Evolutionary conservation across 2,797 vertebrate genomes (phyloP).

Genomic region (Enteromius argenteus): DNA sequence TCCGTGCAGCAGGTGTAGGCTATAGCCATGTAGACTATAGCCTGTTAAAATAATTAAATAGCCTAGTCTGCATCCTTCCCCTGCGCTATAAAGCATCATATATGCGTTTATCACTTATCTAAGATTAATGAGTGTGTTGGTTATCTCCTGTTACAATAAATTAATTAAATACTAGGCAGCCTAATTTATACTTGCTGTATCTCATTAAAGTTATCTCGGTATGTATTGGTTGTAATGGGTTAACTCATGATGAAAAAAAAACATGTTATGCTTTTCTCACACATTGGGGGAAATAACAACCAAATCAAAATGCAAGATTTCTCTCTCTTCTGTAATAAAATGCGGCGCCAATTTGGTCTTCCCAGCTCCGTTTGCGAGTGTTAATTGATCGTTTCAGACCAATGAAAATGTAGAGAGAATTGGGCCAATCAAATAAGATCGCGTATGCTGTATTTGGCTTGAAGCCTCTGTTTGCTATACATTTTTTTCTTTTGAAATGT

Average conservation of each 20-base stretch:
- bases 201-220: constrained; percentile 37
- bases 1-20: not conserved
- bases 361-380: constrained; percentile 76
- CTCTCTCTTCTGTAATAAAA: constrained; percentile 75
- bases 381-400: constrained; percentile 78
- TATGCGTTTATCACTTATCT: not conserved
- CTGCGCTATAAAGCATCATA: not conserved
- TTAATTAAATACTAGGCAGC: not conserved
- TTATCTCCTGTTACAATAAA: constrained; percentile 1
- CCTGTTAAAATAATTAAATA: not conserved
- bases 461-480: constrained; percentile 41
- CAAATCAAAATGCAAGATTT: constrained; percentile 77
- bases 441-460: constrained; percentile 66
- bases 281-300: constrained; percentile 63
- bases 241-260: constrained; percentile 45
- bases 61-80: not conserved
- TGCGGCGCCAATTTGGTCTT: constrained; percentile 75
- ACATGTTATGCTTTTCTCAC: constrained; percentile 54
- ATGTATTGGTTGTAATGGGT: constrained; percentile 48
- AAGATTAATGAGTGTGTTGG: not conserved
- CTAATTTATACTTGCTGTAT: constrained; percentile 30
- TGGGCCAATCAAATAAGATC: constrained; percentile 71
- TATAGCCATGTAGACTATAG: not conserved
- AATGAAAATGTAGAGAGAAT: constrained; percentile 70
- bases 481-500: constrained; percentile 12